Conservation (phyloP, 1,140 invertebrate genomes). For the Pseudomyrmex sp. region DNA sequence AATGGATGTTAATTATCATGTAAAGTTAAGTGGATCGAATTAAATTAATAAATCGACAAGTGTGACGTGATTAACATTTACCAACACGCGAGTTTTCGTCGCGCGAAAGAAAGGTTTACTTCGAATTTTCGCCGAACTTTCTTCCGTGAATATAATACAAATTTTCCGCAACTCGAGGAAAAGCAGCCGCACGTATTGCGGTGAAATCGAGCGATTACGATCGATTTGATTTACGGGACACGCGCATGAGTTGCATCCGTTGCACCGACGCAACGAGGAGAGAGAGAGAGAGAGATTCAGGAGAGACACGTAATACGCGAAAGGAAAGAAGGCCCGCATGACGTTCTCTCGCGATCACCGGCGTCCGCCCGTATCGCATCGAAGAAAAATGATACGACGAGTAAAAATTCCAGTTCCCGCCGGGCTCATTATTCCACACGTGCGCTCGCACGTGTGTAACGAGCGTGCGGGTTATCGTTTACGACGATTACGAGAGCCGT, state of each 20-base stretch:
- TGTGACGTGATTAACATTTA: background rate
- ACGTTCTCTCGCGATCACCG: background rate
- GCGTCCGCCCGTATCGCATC: slow-evolving; percentile 32
- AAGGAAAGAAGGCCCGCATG: slow-evolving; percentile 18
- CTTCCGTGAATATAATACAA: background rate
- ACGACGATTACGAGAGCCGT: slow-evolving; percentile 12
- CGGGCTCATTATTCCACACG: slow-evolving; percentile 7
- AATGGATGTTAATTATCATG: background rate
- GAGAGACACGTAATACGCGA: background rate
- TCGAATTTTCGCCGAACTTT: background rate
- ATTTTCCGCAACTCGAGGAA: background rate
- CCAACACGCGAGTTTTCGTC: background rate
- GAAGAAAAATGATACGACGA: slow-evolving; percentile 14
- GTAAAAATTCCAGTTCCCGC: background rate
- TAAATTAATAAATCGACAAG: too few relatives aligned
- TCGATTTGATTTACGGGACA: slow-evolving; percentile 13
- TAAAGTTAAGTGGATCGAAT: too few relatives aligned
- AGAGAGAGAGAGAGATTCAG: too few relatives aligned
- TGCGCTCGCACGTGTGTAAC: slow-evolving; percentile 12
- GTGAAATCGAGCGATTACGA: background rate
- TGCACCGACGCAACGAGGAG: background rate
- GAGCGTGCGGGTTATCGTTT: background rate
- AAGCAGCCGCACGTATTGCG: background rate
- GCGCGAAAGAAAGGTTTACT: background rate
- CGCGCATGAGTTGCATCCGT: slow-evolving; percentile 22